Percentiles rank a stretch among this genome's conserved stretches.
Evolutionary conservation across 2,113 vertebrate genomes (phyloP).

Genomic region (Mola mola): DNA sequence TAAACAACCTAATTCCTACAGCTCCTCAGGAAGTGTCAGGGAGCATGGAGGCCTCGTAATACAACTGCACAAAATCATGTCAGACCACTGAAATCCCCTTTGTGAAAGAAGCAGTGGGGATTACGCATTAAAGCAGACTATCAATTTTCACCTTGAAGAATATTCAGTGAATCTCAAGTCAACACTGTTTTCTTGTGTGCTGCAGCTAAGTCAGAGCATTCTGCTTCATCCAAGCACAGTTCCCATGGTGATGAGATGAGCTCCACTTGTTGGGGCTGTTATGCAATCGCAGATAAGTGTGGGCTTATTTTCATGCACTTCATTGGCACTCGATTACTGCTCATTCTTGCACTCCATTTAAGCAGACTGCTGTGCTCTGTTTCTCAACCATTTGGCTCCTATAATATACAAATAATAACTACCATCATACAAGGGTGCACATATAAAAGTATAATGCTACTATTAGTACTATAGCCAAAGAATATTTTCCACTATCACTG

Average conservation of each 20-base stretch:
- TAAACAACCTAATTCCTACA: slow-evolving; percentile 31
- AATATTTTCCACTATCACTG: no score
- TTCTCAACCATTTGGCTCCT: no score
- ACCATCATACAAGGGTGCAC: no score
- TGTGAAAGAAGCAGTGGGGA: slow-evolving; percentile 44
- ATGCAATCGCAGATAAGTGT: slow-evolving; percentile 78
- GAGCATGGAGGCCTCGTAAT: slow-evolving; percentile 34
- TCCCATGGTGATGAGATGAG: slow-evolving; percentile 78
- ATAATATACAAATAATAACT: no score
- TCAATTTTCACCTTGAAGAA: slow-evolving; percentile 47
- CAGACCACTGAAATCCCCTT: slow-evolving; percentile 46
- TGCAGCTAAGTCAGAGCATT: slow-evolving; percentile 61
- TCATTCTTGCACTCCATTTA: slow-evolving; percentile 27
- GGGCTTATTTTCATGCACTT: slow-evolving; percentile 74
- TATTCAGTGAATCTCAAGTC: slow-evolving; percentile 55
- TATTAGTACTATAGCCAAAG: no score
- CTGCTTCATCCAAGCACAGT: slow-evolving; percentile 70
- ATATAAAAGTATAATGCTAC: no score
- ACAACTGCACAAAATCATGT: slow-evolving; percentile 64
- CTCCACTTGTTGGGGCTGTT: slow-evolving; percentile 78
- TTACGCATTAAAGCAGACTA: slow-evolving; percentile 50
- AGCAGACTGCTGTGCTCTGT: slow-evolving; percentile 6
- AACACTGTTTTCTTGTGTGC: slow-evolving; percentile 40
- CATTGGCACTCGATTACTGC: slow-evolving; percentile 43
- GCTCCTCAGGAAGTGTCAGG: slow-evolving; percentile 32